Conservation (phyloP, 2,888 invertebrate species). For the Drosophila siamana region DNA sequence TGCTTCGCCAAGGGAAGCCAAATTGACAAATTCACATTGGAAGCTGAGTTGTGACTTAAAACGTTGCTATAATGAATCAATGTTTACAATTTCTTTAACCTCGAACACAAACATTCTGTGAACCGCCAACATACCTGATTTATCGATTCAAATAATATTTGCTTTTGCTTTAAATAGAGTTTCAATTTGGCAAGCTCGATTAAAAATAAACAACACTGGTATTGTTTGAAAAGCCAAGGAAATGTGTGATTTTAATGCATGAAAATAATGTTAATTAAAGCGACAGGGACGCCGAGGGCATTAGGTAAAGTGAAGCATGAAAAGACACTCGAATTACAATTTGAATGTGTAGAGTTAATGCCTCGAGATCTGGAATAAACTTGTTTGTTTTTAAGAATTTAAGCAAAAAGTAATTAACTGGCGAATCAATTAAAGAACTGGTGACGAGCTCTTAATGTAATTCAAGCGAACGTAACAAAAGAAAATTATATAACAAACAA, state of each 20-base stretch:
- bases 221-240: not conserved
- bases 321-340: not conserved
- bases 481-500: not conserved
- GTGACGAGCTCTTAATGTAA: not conserved
- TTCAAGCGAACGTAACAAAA: not conserved
- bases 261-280: not conserved
- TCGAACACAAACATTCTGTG: not conserved
- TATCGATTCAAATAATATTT: conserved; percentile 4
- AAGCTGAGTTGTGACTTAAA: not conserved
- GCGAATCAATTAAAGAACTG: conserved; percentile 12
- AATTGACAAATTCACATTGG: not conserved
- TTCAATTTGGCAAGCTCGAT: not conserved
- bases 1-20: not conserved
- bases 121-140: not conserved
- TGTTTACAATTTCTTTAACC: not conserved
- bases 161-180: not conserved
- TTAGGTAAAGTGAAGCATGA: not conserved
- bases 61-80: conserved; percentile 1
- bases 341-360: not conserved
- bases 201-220: not conserved
- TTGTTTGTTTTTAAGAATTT: not conserved
- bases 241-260: conserved; percentile 11
- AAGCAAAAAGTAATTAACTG: conserved; percentile 23
- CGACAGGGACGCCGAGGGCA: not conserved
- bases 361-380: not conserved